These are phyloP conservation scores for Diadegma fenestrale DNA, from an alignment of 2,888 invertebrate genomes.

Conservation along the genomic window DNA sequence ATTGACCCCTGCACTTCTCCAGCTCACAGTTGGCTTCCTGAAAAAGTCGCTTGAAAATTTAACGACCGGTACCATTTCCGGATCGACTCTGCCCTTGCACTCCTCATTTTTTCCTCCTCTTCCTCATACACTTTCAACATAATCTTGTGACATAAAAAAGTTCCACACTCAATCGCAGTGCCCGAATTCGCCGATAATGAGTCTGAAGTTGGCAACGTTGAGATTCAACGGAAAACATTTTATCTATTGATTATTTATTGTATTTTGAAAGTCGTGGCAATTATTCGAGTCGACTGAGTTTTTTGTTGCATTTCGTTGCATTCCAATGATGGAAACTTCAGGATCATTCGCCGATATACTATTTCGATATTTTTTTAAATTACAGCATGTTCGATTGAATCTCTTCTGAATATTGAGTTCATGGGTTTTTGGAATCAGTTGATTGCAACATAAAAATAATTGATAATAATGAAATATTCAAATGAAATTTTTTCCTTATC, in stretches of 20 bases:
- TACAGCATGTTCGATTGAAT: neutral
- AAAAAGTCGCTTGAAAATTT: constrained; percentile 82
- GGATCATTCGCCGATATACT: neutral
- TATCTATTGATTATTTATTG: too few relatives aligned
- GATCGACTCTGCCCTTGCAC: constrained; percentile 70
- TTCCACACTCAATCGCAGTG: neutral
- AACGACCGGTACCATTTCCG: constrained; percentile 80
- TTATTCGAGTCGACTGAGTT: too few relatives aligned
- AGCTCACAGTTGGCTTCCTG: constrained; percentile 51
- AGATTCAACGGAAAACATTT: too few relatives aligned
- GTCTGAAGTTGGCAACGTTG: too few relatives aligned
- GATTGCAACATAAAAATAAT: neutral
- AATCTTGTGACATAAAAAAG: constrained; percentile 66
- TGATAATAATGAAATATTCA: neutral
- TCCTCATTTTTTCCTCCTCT: constrained; percentile 7
- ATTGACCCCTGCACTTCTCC: constrained; percentile 31
- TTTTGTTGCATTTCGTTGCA: too few relatives aligned
- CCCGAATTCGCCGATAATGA: neutral
- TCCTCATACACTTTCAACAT: neutral
- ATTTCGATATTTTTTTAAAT: neutral
- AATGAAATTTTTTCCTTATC: too few relatives aligned
- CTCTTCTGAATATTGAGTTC: neutral
- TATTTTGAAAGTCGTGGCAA: too few relatives aligned
- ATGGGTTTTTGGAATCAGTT: neutral
- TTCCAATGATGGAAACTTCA: too few relatives aligned